These are phyloP conservation scores for Streptopelia turtur DNA, from an alignment of 2,797 vertebrate species.

Conservation along the genomic window DNA sequence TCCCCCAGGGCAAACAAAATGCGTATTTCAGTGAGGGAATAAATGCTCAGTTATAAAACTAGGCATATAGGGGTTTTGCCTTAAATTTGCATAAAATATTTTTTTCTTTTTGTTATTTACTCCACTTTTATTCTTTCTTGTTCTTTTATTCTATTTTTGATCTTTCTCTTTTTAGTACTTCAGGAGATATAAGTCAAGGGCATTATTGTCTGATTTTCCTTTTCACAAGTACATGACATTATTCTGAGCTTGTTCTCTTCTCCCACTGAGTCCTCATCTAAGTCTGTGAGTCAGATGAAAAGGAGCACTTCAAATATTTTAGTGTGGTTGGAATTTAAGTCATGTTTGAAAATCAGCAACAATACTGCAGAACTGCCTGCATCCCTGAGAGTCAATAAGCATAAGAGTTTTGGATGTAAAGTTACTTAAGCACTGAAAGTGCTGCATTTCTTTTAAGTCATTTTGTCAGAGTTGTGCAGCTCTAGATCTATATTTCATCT, in stretches of 20 bases:
- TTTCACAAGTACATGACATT: neutral
- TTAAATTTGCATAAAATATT: neutral
- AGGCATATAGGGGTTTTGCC: neutral
- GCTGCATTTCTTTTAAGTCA: neutral
- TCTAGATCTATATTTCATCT: constrained; percentile 25
- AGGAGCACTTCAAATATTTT: neutral
- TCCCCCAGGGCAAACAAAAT: neutral
- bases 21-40: neutral
- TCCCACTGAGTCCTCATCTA: neutral
- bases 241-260: neutral
- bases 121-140: neutral
- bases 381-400: neutral
- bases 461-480: neutral
- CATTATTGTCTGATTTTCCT: neutral
- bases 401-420: neutral
- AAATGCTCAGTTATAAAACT: neutral
- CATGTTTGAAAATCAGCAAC: neutral
- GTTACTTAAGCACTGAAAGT: neutral
- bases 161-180: neutral
- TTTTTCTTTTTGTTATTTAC: neutral
- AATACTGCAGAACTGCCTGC: neutral
- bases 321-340: neutral
- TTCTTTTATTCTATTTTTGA: neutral
- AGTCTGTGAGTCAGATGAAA: neutral
- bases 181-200: neutral